These are phyloP conservation scores for Rhinopomastus cyanomelas DNA, from an alignment of 2,113 vertebrate species.

Conservation along the genomic window DNA sequence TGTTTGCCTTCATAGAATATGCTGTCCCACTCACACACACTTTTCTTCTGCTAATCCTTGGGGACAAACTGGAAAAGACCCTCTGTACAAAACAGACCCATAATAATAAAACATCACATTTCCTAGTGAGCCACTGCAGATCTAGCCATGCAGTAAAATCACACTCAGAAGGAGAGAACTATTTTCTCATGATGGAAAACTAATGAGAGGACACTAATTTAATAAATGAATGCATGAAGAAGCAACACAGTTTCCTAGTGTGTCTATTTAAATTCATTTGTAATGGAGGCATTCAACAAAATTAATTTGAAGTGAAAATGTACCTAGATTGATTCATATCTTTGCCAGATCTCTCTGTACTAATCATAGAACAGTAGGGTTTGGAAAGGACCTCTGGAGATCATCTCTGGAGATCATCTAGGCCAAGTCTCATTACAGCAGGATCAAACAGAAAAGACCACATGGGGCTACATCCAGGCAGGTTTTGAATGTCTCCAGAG, in stretches of 20 bases:
- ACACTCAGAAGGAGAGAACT: neutral
- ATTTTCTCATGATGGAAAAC: neutral
- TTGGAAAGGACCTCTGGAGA: too few relatives aligned
- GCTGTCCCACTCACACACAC: neutral
- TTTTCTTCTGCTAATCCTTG: neutral
- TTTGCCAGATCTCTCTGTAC: neutral
- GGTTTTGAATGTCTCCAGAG: too few relatives aligned
- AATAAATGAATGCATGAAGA: neutral
- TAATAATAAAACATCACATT: neutral
- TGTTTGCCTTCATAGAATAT: neutral
- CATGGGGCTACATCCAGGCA: too few relatives aligned
- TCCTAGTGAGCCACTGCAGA: neutral
- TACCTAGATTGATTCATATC: neutral
- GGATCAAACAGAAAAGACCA: too few relatives aligned
- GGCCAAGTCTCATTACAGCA: too few relatives aligned
- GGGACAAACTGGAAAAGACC: neutral
- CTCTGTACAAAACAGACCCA: neutral
- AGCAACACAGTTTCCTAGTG: neutral
- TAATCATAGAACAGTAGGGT: neutral
- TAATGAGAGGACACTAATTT: neutral
- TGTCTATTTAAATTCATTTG: neutral
- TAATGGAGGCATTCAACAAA: neutral
- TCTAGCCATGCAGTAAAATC: neutral
- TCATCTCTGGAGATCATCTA: too few relatives aligned
- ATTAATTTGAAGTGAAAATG: neutral